Evolutionary conservation across 2,888 invertebrate genomes (phyloP), one percentile per base, ranked within the genome.

Genomic region (Erpobdella octoculata): DNA sequence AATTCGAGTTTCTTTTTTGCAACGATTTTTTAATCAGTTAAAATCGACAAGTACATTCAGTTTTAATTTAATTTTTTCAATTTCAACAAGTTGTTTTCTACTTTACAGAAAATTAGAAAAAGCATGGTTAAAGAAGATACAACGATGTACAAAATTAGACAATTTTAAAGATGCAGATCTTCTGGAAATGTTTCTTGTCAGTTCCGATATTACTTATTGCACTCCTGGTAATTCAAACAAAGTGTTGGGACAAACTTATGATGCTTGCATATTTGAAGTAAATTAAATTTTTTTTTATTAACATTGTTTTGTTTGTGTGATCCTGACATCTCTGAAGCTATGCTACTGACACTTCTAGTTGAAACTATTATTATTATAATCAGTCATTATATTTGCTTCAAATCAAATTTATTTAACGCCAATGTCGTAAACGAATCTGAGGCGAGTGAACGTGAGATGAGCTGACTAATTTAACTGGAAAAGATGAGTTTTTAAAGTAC

Each of bases 251-350:
- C 48, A 21, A 8, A 58, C 69, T 35, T 36, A 53, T 33, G 35
- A 69, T 53, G 69, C 58, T 36, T 69, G 69, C 21, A 69, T 69
- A 15, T 69, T 69, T 46, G 35, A 41, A 35, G 69, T 69, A 28
- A 53, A n/a, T n/a, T n/a, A n/a, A n/a, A n/a, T n/a, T 53, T 1
- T 8, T 28, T 53, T 53, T 53, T 53, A 53, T 9, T n/a, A 12
- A 6, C 21, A 53, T 9, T n/a, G n/a, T n/a, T n/a, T n/a, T n/a
- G n/a, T n/a, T n/a, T n/a, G n/a, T n/a, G n/a, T n/a, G n/a, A n/a
- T n/a, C n/a, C n/a, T n/a, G n/a, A n/a, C n/a, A n/a, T n/a, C n/a
- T n/a, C n/a, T n/a, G n/a, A n/a, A n/a, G n/a, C n/a, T n/a, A n/a
- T n/a, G n/a, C n/a, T n/a, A n/a, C n/a, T n/a, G n/a, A n/a, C n/a